A percentile compares a stretch with the other conserved stretches of the same genome.
Evolutionary conservation across 2,888 invertebrate species (phyloP).

Genomic region (Calameuta filiformis): DNA sequence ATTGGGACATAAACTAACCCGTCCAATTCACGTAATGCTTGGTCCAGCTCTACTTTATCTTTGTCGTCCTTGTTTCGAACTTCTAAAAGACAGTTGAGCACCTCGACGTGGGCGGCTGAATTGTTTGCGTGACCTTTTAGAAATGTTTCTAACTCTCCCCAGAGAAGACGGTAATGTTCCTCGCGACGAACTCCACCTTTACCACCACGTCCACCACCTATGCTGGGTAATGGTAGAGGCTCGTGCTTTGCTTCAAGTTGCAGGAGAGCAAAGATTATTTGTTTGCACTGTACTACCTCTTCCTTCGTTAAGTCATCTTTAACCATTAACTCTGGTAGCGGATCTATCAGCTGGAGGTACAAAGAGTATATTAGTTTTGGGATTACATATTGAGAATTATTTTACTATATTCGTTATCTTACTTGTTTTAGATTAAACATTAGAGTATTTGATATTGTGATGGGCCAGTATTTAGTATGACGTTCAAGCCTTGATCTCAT

Average conservation of each 20-base stretch:
- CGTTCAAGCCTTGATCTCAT: conserved; percentile 79
- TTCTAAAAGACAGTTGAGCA: conserved; percentile 85
- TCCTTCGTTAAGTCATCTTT: conserved; percentile 87
- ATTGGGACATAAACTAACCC: conserved; percentile 59
- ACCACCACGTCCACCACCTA: conserved; percentile 73
- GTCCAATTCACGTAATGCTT: conserved; percentile 71
- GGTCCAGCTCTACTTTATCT: conserved; percentile 73
- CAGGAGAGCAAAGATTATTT: conserved; percentile 83
- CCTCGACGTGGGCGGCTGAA: conserved; percentile 80
- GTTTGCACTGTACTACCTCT: conserved; percentile 87
- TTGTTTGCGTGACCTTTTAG: conserved; percentile 74
- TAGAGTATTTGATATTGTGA: conserved; percentile 89
- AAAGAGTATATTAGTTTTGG: not conserved
- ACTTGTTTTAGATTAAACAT: conserved; percentile 86
- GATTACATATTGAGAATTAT: not conserved
- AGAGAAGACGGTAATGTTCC: conserved; percentile 91
- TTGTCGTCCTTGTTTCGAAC: conserved; percentile 70
- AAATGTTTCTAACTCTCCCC: conserved; percentile 88
- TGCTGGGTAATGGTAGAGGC: conserved; percentile 77
- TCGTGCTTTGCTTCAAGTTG: conserved; percentile 87
- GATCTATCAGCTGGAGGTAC: conserved; percentile 78
- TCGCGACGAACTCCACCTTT: conserved; percentile 71
- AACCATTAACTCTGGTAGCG: conserved; percentile 81
- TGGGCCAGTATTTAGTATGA: conserved; percentile 88
- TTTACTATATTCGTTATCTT: conserved; percentile 44